Evolutionary conservation across 1,140 invertebrate species (phyloP).

Genomic region (Hormaphis cornu): DNA sequence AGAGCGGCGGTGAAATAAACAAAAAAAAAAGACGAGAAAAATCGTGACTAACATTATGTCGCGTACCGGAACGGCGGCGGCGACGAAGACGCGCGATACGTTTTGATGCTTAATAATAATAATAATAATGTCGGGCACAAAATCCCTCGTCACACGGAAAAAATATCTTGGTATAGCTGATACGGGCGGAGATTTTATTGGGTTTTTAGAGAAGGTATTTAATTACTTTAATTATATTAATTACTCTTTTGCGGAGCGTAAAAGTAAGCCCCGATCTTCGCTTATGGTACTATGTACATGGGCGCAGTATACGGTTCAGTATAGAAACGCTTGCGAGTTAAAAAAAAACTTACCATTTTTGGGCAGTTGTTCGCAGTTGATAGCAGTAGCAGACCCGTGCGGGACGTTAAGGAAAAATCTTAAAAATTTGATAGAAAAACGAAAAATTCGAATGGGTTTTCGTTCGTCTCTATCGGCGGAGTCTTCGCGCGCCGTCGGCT

Average conservation of each 20-base stretch:
- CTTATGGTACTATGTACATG: too few species aligned
- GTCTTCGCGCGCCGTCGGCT: neutral
- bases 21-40: slow-evolving; percentile 1
- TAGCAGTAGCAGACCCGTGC: neutral
- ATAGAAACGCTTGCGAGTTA: too few species aligned
- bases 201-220: too few species aligned
- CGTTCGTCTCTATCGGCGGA: neutral
- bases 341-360: slow-evolving; percentile 1
- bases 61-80: slow-evolving; percentile 3
- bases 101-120: neutral
- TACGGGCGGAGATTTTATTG: too few species aligned
- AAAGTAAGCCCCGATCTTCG: too few species aligned
- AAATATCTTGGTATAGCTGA: too few species aligned
- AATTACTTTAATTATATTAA: too few species aligned
- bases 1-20: neutral
- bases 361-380: neutral
- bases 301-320: too few species aligned
- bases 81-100: neutral
- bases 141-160: too few species aligned
- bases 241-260: too few species aligned
- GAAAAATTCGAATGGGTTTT: neutral
- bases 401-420: too few species aligned
- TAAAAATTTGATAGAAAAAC: neutral
- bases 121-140: neutral
- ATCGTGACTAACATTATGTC: neutral